phyloP scores from a whole-genome alignment of 1,140 invertebrate genomes.

The Caerostris darwini region DNA sequence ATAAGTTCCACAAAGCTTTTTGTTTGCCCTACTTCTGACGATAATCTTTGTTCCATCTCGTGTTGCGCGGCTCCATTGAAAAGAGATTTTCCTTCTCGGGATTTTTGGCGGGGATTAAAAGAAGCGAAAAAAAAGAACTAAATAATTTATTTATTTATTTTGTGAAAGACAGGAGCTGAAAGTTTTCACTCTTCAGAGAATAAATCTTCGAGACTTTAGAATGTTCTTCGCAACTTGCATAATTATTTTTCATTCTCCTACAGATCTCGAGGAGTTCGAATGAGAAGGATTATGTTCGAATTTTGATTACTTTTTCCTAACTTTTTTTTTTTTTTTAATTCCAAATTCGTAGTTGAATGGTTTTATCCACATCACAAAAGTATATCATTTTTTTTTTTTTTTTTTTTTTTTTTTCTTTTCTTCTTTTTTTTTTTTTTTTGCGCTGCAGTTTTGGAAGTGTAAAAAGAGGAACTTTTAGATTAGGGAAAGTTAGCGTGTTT shows the following conservation, averaged over 20 bases:
- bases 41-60: not conserved
- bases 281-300: not conserved
- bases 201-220: not conserved
- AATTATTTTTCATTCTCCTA: not conserved
- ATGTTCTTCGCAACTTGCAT: not conserved
- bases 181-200: not conserved
- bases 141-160: not conserved
- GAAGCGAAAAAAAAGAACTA: not conserved
- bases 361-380: too few relatives aligned
- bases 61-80: not conserved
- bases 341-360: not conserved
- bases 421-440: too few relatives aligned
- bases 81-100: not conserved
- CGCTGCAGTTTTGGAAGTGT: too few relatives aligned
- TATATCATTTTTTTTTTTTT: too few relatives aligned
- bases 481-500: too few relatives aligned
- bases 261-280: not conserved
- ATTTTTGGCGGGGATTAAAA: not conserved
- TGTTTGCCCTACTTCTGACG: conserved; percentile 1
- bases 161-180: not conserved
- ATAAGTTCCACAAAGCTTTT: not conserved
- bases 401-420: too few relatives aligned
- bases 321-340: not conserved
- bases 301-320: not conserved
- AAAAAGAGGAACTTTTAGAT: too few relatives aligned